phyloP scores from a whole-genome alignment of 2,888 invertebrate species.

The Scrobipalpa costella region DNA sequence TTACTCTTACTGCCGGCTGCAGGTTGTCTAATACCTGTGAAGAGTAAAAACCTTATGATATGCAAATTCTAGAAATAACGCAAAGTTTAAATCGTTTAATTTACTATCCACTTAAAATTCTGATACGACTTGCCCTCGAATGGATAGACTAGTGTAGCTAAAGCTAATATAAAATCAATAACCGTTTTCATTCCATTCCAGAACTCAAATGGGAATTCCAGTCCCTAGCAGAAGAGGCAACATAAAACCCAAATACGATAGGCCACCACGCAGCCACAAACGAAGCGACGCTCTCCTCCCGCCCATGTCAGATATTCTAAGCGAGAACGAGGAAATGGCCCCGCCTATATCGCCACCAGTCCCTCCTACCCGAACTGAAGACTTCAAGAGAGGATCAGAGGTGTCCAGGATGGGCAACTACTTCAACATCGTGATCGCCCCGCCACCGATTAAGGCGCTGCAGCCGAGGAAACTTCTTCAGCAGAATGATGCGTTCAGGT shows the following conservation, averaged over 20 bases:
- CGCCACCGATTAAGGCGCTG: conserved; percentile 70
- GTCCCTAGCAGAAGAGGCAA: conserved; percentile 54
- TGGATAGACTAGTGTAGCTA: background rate
- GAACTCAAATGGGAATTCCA: conserved; percentile 77
- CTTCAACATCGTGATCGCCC: conserved; percentile 75
- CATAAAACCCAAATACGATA: conserved; percentile 48
- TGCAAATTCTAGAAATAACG: too few relatives aligned
- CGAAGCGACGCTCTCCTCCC: background rate
- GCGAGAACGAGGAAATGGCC: conserved; percentile 7
- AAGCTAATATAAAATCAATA: background rate
- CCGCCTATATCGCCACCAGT: background rate
- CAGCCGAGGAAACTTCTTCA: conserved; percentile 64
- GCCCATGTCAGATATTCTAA: background rate
- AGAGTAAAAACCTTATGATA: too few relatives aligned
- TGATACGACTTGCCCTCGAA: background rate
- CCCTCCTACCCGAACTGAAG: conserved; percentile 37
- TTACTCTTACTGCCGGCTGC: too few relatives aligned
- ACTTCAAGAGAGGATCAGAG: conserved; percentile 57
- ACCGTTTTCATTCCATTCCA: conserved; percentile 40
- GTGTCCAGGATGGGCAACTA: conserved; percentile 74
- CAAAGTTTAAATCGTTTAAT: too few relatives aligned
- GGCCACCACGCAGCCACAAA: conserved; percentile 36
- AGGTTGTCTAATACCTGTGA: too few relatives aligned
- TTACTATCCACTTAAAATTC: too few relatives aligned
- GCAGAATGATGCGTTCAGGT: conserved; percentile 14